Base-by-base conservation (phyloP, 2,113 vertebrate genomes). In the Piprites chloris region DNA sequence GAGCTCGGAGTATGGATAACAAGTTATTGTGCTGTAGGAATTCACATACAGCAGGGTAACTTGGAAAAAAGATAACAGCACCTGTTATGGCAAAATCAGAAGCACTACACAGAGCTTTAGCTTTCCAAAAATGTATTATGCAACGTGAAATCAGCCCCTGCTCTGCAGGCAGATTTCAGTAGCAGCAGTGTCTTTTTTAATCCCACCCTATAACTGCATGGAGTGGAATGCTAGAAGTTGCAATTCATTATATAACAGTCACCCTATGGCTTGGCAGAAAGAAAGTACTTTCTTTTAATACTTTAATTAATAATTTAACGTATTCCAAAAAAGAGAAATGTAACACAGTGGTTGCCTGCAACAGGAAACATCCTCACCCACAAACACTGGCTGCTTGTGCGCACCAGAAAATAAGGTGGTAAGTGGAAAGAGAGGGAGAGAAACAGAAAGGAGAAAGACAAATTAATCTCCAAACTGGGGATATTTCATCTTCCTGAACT, bases 11-110 rank as follows among this genome's bases (percentile, higher is more conserved):
- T 98, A 99, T 98, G 87, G 99, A 99, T 98, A 99, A 99, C 98
- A 99, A 98, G 97, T 99, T 99, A 98, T 99, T 99, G 98, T 99
- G 99, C 98, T 99, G 99, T 98, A 99, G 98, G 98, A 99, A 99
- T 97, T 99, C 99, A 97, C 99, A 99, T 90, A 99, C 99, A 94
- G 99, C 99, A 61, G 99, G 99, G 97, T 99, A 99, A 98, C 99
- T 99, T 61, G 95, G 96, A 91, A 91, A 81, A 63, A 96, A 91
- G 71, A 86, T 32, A 92, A 88, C 2, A 95, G 28, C 35, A 86
- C 32, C 27, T 62, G 78, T 98, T 96, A 97, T 1, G 7, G 86
- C 81, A 94, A 80, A 85, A 92, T 82, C 53, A 92, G 41, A 78
- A 85, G 35, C 11, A 35, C 7, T 23, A 35, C 19, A 91, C 41